Evolutionary conservation across 2,113 vertebrate genomes (phyloP), one percentile per base, ranked within the genome.

Genomic region (Zosterops pallidus): DNA sequence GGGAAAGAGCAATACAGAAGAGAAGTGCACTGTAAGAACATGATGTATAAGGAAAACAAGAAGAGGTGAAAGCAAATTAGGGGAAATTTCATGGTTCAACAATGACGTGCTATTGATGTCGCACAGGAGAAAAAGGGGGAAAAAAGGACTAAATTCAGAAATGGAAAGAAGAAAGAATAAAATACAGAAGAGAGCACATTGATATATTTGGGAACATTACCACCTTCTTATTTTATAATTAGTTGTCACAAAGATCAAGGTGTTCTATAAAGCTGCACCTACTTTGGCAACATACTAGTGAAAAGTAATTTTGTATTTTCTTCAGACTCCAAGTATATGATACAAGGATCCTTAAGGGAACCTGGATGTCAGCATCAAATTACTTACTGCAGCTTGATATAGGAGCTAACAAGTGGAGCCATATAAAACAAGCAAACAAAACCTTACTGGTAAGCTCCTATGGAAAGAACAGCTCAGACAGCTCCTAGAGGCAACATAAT

Each of bases 381-480:
- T 90, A 93, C 37, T 93, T 92, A 63, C 18, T 89, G 76, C 49
- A 86, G 76, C 47, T 47, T 86, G 63, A 80, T 86, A 56, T 20
- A 92, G 90, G 37, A 60, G 42, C 68, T 93, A 94, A 83, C 35
- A 90, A 88, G 41, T 29, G 25, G 15, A 83, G 68, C 76, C 64
- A 24, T 29, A 77, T 29, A 90, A 96, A 95, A 68, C 33, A 86
- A 83, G 63, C 75, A 70, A 88, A 75, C 46, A 89, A 89, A 93
- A 47, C 31, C 71, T 78, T 63, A 69, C 79, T 60, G 69, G 78
- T 92, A 92, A 88, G 59, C 59, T 90, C 47, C 59, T 80, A 77
- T 41, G 82, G 96, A 95, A 96, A 94, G 92, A 94, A 94, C 74
- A 94, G 75, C 87, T 96, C 94, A 94, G 90, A 93, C 82, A 96